These are phyloP conservation scores for Ectemnius lituratus DNA, from an alignment of 2,888 invertebrate genomes.

Conservation along the genomic window DNA sequence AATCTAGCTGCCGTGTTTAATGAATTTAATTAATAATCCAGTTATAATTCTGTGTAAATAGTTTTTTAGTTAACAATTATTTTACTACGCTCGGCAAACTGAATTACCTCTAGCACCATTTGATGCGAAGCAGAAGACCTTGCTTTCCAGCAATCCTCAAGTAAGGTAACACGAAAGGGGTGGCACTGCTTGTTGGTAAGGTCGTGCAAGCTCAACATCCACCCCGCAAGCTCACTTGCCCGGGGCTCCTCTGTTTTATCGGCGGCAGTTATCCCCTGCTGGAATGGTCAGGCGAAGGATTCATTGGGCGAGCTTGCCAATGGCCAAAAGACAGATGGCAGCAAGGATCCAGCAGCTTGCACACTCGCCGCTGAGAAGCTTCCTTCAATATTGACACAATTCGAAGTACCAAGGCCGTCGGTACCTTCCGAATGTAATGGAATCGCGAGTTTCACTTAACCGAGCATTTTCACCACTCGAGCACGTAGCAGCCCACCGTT, in stretches of 20 bases:
- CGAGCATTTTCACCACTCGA: slow-evolving; percentile 33
- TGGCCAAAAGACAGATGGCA: slow-evolving; percentile 30
- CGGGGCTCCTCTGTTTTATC: slow-evolving; percentile 42
- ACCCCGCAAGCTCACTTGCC: slow-evolving; percentile 18
- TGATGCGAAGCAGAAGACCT: neutral
- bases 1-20: too few species aligned
- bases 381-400: neutral
- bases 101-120: too few species aligned
- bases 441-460: slow-evolving; percentile 34
- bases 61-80: too few species aligned
- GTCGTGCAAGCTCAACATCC: slow-evolving; percentile 34
- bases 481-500: slow-evolving; percentile 41
- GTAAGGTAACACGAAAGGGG: neutral
- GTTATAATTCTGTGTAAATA: too few species aligned
- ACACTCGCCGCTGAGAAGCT: neutral
- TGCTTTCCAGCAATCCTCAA: too few species aligned
- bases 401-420: neutral
- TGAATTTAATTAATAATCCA: too few species aligned
- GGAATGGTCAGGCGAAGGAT: too few species aligned
- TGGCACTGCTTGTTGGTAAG: slow-evolving; percentile 35
- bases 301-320: too few species aligned
- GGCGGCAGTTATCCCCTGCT: slow-evolving; percentile 23
- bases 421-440: slow-evolving; percentile 23
- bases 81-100: too few species aligned
- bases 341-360: neutral